phyloP scores from a whole-genome alignment of 2,113 vertebrate species.

The Rhadina sibilatrix region DNA sequence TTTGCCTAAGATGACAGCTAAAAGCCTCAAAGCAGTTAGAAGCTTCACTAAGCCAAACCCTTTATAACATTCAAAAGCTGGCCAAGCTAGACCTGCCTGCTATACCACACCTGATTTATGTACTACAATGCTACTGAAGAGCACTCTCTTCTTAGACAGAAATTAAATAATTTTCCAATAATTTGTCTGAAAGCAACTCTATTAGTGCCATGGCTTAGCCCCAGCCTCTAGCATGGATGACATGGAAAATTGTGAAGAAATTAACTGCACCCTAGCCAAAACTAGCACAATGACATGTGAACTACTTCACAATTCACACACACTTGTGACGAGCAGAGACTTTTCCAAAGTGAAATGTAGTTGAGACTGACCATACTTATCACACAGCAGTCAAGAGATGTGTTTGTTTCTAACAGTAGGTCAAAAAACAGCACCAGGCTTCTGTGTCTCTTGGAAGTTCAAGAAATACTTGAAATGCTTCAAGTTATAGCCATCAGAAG shows the following conservation, averaged over 20 bases:
- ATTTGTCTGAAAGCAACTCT: neutral
- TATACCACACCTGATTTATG: neutral
- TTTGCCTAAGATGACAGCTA: neutral
- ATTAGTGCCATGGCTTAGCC: neutral
- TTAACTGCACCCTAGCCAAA: neutral
- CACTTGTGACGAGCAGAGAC: neutral
- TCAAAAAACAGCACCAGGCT: neutral
- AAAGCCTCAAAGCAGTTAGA: neutral
- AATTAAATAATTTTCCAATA: neutral
- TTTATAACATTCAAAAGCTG: neutral
- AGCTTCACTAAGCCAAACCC: neutral
- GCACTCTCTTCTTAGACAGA: neutral
- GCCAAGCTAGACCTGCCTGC: neutral
- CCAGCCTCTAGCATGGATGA: neutral
- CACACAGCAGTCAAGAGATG: neutral
- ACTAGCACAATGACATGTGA: neutral
- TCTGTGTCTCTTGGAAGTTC: neutral
- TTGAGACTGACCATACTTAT: neutral
- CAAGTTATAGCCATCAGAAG: neutral
- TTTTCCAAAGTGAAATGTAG: neutral
- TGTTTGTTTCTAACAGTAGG: neutral
- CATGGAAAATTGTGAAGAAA: conserved; percentile 48
- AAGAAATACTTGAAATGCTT: neutral
- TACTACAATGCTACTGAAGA: neutral
- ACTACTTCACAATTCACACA: neutral